Percentiles rank a stretch among this genome's conserved stretches.
Conservation (phyloP, 2,888 invertebrate species). For the Suillia variegata region DNA sequence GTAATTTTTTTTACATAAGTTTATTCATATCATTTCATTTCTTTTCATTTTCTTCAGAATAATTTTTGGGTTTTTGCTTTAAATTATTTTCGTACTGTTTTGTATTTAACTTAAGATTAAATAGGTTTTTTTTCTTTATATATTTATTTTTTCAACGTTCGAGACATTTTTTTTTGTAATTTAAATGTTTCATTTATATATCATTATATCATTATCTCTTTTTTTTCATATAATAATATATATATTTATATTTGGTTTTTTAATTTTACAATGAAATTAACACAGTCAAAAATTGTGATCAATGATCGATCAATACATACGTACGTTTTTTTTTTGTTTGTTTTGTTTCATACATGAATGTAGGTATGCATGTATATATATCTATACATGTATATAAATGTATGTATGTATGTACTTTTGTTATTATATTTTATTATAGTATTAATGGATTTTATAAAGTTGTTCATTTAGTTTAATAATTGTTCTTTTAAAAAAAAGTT, state of each 20-base stretch:
- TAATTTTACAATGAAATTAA: conserved; percentile 57
- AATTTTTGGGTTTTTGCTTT: conserved; percentile 22
- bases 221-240: conserved; percentile 28
- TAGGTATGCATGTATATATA: not conserved
- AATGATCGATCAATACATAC: conserved; percentile 34
- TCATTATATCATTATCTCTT: conserved; percentile 43
- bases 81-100: conserved; percentile 37
- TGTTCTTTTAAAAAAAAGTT: too few relatives aligned
- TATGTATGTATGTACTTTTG: too few relatives aligned
- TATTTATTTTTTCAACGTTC: not conserved
- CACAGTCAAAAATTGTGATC: conserved; percentile 62
- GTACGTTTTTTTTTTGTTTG: not conserved
- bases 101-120: conserved; percentile 54
- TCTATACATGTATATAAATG: not conserved
- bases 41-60: conserved; percentile 27
- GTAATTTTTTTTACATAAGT: conserved; percentile 45
- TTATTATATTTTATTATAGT: not conserved
- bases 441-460: not conserved
- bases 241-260: conserved; percentile 35
- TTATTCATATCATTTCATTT: conserved; percentile 52
- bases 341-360: too few relatives aligned
- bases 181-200: conserved; percentile 40
- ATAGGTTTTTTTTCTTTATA: conserved; percentile 28
- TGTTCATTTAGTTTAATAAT: too few relatives aligned
- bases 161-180: conserved; percentile 37